Base-by-base conservation (phyloP, 2,888 invertebrate genomes). In the Lysandra coridon region DNA sequence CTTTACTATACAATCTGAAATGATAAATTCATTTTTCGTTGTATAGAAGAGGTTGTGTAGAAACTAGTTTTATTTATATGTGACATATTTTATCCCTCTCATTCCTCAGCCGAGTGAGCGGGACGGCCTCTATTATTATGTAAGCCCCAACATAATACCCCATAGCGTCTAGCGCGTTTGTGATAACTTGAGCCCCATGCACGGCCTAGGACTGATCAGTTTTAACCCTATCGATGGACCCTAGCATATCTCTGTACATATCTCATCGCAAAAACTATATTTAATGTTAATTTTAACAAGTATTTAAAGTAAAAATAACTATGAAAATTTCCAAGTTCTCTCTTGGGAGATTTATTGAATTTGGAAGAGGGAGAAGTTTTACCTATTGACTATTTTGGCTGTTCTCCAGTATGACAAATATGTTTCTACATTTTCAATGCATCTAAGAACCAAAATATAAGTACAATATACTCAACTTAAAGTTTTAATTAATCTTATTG, bases 371-470 rank as follows among this genome's bases (percentile, higher is more conserved):
- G 7, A 62, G 62, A 23, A 64, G 62, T 30, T 64, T 64, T 64
- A 64, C 30, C 12, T 12, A 64, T 23, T 12, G 64, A 64, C 64
- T 12, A n/a, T 64, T 64, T 64, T 23, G 64, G 64, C 64, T 30
- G 64, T 64, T 64, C 64, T 64, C 30, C 12, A 62, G 30, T 17
- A 33, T 37, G 69, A 69, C 69, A 69, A 69, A 69, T 69, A 62
- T 62, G 30, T 64, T 64, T 69, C 0, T 33, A 17, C 33, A 69
- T 69, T 69, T 69, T 33, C 14, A 37, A 69, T 69, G 69, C 33
- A 14, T 37, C 14, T 33, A 69, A 37, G 33, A 69, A 69, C 69
- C 69, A 69, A 69, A 69, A 69, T 64, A 64, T 69, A 69, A 69
- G 69, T 33, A 69, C 69, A 69, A 33, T 37, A 33, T 69, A 4